Conservation (phyloP, 2,113 vertebrate species). For the Corapipo altera region DNA sequence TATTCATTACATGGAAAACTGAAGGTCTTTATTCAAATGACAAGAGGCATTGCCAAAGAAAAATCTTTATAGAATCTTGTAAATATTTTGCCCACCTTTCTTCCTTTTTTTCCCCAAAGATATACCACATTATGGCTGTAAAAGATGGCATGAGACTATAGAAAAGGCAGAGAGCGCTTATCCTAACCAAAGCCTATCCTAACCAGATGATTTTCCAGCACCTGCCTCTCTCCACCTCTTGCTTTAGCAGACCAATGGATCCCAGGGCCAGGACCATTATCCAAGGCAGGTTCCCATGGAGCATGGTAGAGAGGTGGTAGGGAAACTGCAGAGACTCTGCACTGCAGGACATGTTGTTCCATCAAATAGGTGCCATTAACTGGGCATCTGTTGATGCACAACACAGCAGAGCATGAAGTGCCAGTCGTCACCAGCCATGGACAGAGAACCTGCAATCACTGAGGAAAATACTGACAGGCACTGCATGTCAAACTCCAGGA, state of each 20-base stretch:
- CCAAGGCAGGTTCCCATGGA: background rate
- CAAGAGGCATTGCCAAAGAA: background rate
- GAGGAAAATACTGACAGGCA: background rate
- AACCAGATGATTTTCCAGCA: background rate
- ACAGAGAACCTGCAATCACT: accelerated
- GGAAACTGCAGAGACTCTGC: background rate
- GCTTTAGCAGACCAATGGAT: accelerated
- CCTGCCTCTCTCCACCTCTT: background rate
- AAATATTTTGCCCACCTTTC: background rate
- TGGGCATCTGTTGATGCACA: accelerated
- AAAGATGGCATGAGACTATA: background rate
- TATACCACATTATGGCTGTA: background rate
- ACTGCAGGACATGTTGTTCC: accelerated
- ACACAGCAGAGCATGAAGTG: background rate
- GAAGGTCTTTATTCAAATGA: background rate
- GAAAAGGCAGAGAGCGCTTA: background rate
- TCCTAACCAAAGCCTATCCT: background rate
- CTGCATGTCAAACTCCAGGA: background rate
- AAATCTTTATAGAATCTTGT: background rate
- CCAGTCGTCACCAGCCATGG: accelerated
- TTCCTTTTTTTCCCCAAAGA: background rate
- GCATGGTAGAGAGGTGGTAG: background rate
- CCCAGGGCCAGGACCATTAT: background rate
- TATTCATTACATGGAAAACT: background rate
- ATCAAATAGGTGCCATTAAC: background rate